Percentiles rank a stretch among this genome's conserved stretches.
Evolutionary conservation across 2,888 invertebrate genomes (phyloP).

Genomic region (Torymus aiolomorphi): DNA sequence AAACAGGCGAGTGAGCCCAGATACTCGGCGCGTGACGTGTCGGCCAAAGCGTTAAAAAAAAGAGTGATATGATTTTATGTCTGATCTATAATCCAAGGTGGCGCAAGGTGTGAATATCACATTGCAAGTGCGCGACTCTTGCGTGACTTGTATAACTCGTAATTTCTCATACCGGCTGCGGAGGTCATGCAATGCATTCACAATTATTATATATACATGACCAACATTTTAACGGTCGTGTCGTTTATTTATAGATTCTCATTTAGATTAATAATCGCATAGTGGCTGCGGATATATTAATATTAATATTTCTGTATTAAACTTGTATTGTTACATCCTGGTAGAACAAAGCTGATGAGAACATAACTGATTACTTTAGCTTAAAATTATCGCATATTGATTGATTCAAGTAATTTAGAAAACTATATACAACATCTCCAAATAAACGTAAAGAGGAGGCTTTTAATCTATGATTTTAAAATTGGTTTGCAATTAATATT

Average conservation of each 20-base stretch:
- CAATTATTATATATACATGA: background rate
- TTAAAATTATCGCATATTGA: too few relatives aligned
- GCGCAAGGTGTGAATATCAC: conserved; percentile 7
- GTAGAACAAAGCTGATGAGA: conserved; percentile 1
- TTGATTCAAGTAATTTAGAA: too few relatives aligned
- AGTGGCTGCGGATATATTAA: too few relatives aligned
- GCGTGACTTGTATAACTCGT: conserved; percentile 13
- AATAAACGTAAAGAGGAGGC: too few relatives aligned
- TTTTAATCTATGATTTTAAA: too few relatives aligned
- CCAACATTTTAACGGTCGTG: background rate
- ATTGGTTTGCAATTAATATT: too few relatives aligned
- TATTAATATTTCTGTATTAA: background rate
- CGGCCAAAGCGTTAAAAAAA: conserved; percentile 16
- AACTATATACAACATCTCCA: too few relatives aligned
- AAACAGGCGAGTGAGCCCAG: conserved; percentile 8
- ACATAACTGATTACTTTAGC: background rate
- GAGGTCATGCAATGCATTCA: conserved; percentile 24
- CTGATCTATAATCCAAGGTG: conserved; percentile 1
- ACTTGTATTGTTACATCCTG: background rate
- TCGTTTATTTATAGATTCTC: background rate
- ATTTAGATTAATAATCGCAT: background rate
- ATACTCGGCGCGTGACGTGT: background rate
- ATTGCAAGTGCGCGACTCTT: conserved; percentile 5
- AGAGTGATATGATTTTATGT: conserved; percentile 22
- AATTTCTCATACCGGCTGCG: background rate